These are phyloP conservation scores for Eupeodes latifasciatus DNA, from an alignment of 2,888 invertebrate genomes.

Conservation along the genomic window DNA sequence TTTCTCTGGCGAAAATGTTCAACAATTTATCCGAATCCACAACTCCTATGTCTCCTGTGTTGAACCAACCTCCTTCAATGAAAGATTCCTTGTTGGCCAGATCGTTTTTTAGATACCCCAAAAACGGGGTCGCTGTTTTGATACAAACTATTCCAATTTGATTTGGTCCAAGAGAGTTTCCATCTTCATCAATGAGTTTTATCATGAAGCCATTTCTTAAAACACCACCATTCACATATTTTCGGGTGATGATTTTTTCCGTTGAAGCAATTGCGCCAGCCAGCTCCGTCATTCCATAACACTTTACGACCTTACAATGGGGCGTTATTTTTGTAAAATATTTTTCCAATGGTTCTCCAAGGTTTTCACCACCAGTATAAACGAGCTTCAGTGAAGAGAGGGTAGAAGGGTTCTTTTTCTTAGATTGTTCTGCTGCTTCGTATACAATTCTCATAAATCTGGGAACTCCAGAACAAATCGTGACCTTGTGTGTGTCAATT, in stretches of 20 bases:
- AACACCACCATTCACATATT: slow-evolving; percentile 10
- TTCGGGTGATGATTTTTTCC: neutral
- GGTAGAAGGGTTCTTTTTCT: neutral
- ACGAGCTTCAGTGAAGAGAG: neutral
- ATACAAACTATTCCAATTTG: neutral
- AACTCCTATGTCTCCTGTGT: neutral
- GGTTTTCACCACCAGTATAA: neutral
- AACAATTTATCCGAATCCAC: neutral
- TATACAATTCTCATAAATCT: slow-evolving; percentile 44
- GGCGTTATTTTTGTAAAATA: neutral
- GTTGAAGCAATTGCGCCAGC: neutral
- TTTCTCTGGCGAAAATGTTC: slow-evolving; percentile 1
- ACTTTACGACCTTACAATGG: neutral
- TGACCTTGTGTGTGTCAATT: slow-evolving; percentile 48
- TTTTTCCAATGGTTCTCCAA: neutral
- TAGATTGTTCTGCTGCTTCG: neutral
- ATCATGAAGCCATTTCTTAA: neutral
- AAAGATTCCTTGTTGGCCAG: slow-evolving; percentile 1
- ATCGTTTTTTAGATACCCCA: slow-evolving; percentile 15
- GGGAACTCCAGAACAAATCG: slow-evolving; percentile 63
- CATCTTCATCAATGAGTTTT: neutral
- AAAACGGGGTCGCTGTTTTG: neutral
- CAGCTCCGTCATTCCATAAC: slow-evolving; percentile 6
- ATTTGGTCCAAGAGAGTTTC: neutral
- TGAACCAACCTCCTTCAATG: slow-evolving; percentile 11